A percentile compares a stretch with the other conserved stretches of the same genome.
Conservation (phyloP, 2,797 vertebrate species). For the Enteromius unitaeniatus region DNA sequence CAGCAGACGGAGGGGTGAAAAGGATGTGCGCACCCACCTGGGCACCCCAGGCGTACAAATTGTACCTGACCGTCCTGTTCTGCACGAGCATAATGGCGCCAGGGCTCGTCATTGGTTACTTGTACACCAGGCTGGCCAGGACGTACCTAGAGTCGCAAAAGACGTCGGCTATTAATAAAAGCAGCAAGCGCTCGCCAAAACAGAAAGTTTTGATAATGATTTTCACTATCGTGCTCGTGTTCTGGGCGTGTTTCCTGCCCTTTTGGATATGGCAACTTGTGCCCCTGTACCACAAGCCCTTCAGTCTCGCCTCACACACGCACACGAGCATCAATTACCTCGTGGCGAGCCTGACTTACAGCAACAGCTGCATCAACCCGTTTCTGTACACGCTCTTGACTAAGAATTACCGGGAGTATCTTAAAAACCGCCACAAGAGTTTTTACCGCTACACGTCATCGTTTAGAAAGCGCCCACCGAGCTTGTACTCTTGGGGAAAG, state of each 20-base stretch:
- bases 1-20: constrained; percentile 79
- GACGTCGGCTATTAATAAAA: constrained; percentile 77
- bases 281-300: constrained; percentile 84
- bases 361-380: constrained; percentile 88
- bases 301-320: constrained; percentile 82
- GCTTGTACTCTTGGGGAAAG: constrained; percentile 87
- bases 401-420: constrained; percentile 86
- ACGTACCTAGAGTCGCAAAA: constrained; percentile 88
- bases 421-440: constrained; percentile 85
- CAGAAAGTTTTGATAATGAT: constrained; percentile 91
- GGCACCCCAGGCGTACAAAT: constrained; percentile 85
- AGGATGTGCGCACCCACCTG: constrained; percentile 88
- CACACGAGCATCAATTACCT: constrained; percentile 92
- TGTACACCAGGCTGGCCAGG: constrained; percentile 85
- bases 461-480: constrained; percentile 86
- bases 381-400: constrained; percentile 87
- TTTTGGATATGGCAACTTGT: constrained; percentile 95
- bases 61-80: constrained; percentile 89
- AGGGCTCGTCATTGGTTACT: constrained; percentile 87
- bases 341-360: constrained; percentile 86
- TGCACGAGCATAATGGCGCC: constrained; percentile 93
- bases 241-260: constrained; percentile 92
- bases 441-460: constrained; percentile 91
- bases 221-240: constrained; percentile 89
- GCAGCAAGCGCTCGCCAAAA: constrained; percentile 82